Percentiles rank a stretch among this genome's conserved stretches.
These are phyloP conservation scores for Euspilapteryx auroguttella DNA, from an alignment of 2,888 invertebrate genomes.

Conservation along the genomic window DNA sequence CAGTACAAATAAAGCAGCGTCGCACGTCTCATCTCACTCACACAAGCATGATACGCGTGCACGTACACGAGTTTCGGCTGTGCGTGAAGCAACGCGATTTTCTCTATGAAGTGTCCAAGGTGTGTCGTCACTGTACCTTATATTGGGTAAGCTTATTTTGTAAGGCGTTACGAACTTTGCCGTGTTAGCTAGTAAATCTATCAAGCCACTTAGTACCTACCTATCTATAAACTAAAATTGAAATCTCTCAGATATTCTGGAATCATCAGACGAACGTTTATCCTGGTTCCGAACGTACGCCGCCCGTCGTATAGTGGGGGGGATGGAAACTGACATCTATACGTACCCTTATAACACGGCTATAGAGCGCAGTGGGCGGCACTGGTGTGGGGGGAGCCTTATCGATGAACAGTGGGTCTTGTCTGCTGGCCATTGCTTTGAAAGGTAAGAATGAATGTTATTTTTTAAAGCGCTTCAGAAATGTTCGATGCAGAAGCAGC, in stretches of 20 bases:
- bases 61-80: no score
- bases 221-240: not conserved
- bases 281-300: constrained; percentile 29
- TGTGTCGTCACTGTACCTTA: no score
- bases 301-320: constrained; percentile 40
- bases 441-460: constrained; percentile 25
- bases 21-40: no score
- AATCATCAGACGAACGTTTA: not conserved
- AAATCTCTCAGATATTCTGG: not conserved
- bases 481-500: not conserved
- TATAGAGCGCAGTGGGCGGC: constrained; percentile 33
- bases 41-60: no score
- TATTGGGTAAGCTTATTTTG: no score
- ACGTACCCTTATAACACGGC: constrained; percentile 51
- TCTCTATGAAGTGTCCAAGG: no score
- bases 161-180: no score
- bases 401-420: constrained; percentile 54
- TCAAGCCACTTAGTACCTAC: no score
- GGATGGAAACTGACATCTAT: constrained; percentile 45
- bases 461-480: not conserved
- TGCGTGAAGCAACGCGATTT: no score
- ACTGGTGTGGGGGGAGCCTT: constrained; percentile 48
- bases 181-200: no score
- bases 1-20: no score
- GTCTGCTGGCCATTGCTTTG: constrained; percentile 47